Evolutionary conservation across 2,113 vertebrate genomes (phyloP).

Genomic region (Hippocampus guttulatus): DNA sequence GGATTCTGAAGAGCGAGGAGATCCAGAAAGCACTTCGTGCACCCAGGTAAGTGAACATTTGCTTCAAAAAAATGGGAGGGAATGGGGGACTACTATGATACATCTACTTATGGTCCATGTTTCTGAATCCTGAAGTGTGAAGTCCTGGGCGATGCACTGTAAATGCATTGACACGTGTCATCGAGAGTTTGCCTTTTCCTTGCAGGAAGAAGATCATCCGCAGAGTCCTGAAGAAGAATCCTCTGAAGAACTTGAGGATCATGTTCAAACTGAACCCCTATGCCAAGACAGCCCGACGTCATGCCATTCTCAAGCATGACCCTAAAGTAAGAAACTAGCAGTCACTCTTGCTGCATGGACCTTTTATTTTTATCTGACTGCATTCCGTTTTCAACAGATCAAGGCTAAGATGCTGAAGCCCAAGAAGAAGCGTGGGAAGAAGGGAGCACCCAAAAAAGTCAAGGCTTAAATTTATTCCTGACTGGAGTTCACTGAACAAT

Average conservation of each 20-base stretch:
- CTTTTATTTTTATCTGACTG: not conserved
- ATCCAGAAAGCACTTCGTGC: constrained; percentile 89
- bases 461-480: constrained; percentile 55
- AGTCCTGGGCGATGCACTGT: constrained; percentile 57
- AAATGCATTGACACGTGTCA: not conserved
- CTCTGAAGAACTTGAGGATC: constrained; percentile 91
- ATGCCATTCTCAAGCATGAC: constrained; percentile 87
- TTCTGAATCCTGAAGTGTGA: constrained; percentile 71
- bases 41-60: constrained; percentile 76
- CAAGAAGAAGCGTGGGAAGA: constrained; percentile 68
- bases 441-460: constrained; percentile 42
- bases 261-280: constrained; percentile 98
- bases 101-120: constrained; percentile 74
- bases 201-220: constrained; percentile 87
- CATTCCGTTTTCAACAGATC: constrained; percentile 48
- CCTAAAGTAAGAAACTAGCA: constrained; percentile 71
- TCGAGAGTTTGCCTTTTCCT: not conserved
- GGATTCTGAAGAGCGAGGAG: constrained; percentile 93
- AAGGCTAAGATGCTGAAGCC: constrained; percentile 76
- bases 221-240: constrained; percentile 96
- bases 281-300: constrained; percentile 87
- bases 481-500: constrained; percentile 62
- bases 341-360: not conserved
- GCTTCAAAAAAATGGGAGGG: not conserved
- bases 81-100: constrained; percentile 57